These are phyloP conservation scores for Philereme transversata DNA, from an alignment of 2,888 invertebrate genomes.

Conservation along the genomic window DNA sequence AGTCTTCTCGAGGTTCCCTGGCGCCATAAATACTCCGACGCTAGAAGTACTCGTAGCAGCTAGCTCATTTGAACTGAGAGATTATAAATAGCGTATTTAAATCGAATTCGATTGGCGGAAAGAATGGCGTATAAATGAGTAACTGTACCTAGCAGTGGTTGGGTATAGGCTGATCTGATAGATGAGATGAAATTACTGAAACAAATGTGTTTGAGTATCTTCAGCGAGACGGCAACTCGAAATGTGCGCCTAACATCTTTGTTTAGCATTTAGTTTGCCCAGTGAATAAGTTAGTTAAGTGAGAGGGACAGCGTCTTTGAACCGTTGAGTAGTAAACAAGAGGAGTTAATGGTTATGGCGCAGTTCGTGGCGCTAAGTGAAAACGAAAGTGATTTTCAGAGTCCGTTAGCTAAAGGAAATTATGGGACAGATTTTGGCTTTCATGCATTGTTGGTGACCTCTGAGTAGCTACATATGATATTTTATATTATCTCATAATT, in stretches of 20 bases:
- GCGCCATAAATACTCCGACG: no score
- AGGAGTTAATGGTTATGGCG: slow-evolving; percentile 72
- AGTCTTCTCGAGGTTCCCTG: no score
- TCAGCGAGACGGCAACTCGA: slow-evolving; percentile 47
- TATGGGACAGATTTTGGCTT: slow-evolving; percentile 60
- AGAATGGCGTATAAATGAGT: no score
- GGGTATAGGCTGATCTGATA: no score
- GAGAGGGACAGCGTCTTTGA: slow-evolving; percentile 49
- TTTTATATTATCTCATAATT: no score
- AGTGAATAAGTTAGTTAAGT: slow-evolving; percentile 68
- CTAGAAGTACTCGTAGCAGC: no score
- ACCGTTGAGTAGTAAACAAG: slow-evolving; percentile 65
- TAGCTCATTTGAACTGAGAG: no score
- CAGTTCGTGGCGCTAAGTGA: slow-evolving; percentile 72
- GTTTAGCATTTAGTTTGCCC: slow-evolving; percentile 64
- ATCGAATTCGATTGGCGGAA: no score
- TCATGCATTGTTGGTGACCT: not conserved
- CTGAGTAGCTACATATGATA: not conserved
- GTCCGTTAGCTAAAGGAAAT: slow-evolving; percentile 63
- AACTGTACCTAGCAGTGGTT: no score
- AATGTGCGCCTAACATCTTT: slow-evolving; percentile 47
- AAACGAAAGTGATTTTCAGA: slow-evolving; percentile 73
- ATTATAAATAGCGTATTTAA: no score
- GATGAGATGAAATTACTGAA: no score
- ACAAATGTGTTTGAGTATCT: slow-evolving; percentile 22